phyloP scores from a whole-genome alignment of 2,797 vertebrate genomes.

The Florisuga fusca region DNA sequence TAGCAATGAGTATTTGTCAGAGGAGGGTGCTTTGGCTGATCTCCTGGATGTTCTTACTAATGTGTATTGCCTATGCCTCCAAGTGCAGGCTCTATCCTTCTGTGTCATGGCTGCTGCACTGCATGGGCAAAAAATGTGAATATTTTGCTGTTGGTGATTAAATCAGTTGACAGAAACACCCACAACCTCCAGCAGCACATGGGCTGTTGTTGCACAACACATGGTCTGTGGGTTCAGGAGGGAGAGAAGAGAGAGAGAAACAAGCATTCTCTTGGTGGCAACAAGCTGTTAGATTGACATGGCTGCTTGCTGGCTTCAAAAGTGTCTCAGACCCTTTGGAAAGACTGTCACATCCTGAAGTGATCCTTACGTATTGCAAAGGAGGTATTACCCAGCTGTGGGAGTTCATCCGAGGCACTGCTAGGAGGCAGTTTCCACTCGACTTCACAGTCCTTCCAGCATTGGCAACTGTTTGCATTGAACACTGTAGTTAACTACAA shows the following conservation, averaged over 20 bases:
- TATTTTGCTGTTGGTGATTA: not conserved
- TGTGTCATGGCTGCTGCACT: not conserved
- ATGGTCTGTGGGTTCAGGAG: fast-evolving
- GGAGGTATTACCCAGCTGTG: not conserved
- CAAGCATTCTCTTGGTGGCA: not conserved
- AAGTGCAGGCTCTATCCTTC: not conserved
- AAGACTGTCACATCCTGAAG: not conserved
- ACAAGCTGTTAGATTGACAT: fast-evolving
- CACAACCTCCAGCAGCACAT: not conserved
- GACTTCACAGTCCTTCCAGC: not conserved
- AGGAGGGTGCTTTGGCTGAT: not conserved
- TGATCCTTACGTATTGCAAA: not conserved
- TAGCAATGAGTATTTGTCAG: not conserved
- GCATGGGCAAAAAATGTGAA: not conserved
- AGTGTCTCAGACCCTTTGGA: not conserved
- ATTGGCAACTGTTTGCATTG: not conserved
- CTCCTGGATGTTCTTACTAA: not conserved
- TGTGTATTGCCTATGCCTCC: not conserved
- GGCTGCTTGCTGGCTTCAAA: not conserved
- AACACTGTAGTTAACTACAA: constrained; percentile 16
- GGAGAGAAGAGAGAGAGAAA: not conserved
- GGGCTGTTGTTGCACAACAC: not conserved
- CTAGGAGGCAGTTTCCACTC: not conserved
- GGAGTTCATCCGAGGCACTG: not conserved
- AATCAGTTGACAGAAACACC: not conserved